Evolutionary conservation across 2,888 invertebrate genomes (phyloP).

Genomic region (Acrocyrtus sp.): DNA sequence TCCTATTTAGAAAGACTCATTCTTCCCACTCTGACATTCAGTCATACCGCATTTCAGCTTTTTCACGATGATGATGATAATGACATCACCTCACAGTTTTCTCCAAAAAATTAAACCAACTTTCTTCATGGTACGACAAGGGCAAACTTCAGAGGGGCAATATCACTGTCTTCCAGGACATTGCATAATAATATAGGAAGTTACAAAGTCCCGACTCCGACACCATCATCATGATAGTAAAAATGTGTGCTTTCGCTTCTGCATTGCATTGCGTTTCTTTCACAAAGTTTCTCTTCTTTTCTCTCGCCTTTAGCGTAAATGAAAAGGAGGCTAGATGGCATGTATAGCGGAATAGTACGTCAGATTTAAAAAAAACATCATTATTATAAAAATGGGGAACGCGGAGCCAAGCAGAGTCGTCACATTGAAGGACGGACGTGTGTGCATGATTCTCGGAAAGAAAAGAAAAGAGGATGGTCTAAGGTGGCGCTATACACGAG

Average conservation of each 20-base stretch:
- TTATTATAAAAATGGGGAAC: too few relatives aligned
- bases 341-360: conserved; percentile 16
- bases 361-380: conserved; percentile 6
- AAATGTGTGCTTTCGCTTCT: conserved; percentile 10
- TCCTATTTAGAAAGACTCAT: conserved; percentile 1
- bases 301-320: conserved; percentile 28
- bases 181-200: background rate
- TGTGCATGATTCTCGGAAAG: conserved; percentile 30
- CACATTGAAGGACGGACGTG: conserved; percentile 37
- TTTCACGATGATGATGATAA: conserved; percentile 25
- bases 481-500: too few relatives aligned
- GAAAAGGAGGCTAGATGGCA: conserved; percentile 1
- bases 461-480: too few relatives aligned
- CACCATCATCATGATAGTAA: conserved; percentile 8
- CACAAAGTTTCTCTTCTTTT: conserved; percentile 4
- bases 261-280: conserved; percentile 40
- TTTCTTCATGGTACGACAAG: background rate
- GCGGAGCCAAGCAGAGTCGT: conserved; percentile 8
- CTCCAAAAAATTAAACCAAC: background rate
- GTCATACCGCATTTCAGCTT: conserved; percentile 41
- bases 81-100: conserved; percentile 43
- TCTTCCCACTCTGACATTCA: conserved; percentile 38
- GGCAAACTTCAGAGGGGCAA: too few relatives aligned
- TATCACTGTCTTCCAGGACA: background rate
- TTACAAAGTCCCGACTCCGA: background rate